Conservation (phyloP, 2,797 vertebrate species). For the Yasuhikotakia modesta region DNA sequence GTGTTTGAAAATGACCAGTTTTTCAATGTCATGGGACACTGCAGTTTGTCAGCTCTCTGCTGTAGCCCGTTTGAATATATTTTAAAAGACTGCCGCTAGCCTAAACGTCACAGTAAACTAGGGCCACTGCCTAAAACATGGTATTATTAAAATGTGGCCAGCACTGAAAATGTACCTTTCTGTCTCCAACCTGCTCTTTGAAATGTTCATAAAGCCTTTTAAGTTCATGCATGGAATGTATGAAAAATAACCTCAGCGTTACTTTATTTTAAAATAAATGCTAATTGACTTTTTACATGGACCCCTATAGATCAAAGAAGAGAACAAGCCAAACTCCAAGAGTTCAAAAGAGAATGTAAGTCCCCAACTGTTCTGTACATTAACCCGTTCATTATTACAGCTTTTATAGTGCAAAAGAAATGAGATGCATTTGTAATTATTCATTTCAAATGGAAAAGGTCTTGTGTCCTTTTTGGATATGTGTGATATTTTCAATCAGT, state of each 20-base stretch:
- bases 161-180: conserved; percentile 18
- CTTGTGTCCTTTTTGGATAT: no score
- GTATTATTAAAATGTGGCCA: conserved; percentile 24
- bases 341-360: conserved; percentile 89
- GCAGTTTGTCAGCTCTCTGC: conserved; percentile 14
- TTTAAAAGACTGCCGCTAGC: conserved; percentile 39
- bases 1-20: conserved; percentile 32
- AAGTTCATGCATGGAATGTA: conserved; percentile 21
- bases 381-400: conserved; percentile 2
- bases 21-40: conserved; percentile 13
- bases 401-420: background rate
- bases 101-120: conserved; percentile 26
- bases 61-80: conserved; percentile 39
- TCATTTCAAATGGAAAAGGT: background rate
- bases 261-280: conserved; percentile 9
- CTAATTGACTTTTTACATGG: conserved; percentile 61
- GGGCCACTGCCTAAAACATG: conserved; percentile 50
- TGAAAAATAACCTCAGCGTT: background rate
- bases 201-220: background rate
- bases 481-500: background rate
- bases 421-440: background rate
- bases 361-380: conserved; percentile 56
- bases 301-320: conserved; percentile 91
- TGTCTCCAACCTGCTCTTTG: background rate
- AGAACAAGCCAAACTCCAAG: conserved; percentile 83